Evolutionary conservation across 2,113 vertebrate genomes (phyloP).

Genomic region (Chloropsis cyanopogon): DNA sequence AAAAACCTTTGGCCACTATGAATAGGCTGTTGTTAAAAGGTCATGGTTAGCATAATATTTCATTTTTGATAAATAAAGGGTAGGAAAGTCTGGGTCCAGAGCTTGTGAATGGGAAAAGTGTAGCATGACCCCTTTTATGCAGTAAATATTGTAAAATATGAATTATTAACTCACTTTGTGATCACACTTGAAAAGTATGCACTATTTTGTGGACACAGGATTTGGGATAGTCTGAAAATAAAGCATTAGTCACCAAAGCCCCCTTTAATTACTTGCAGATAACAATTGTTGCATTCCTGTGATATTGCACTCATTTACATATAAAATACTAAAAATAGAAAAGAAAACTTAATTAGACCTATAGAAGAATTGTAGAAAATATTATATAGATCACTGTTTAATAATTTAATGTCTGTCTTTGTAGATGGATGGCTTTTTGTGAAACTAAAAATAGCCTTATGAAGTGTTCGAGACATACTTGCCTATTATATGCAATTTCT

Average conservation of each 20-base stretch:
- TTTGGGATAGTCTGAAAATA: background rate
- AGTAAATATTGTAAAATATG: conserved; percentile 33
- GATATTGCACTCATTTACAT: background rate
- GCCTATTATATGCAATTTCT: background rate
- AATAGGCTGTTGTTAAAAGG: conserved; percentile 52
- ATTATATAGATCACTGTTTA: background rate
- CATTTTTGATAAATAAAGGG: conserved; percentile 56
- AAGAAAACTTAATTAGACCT: background rate
- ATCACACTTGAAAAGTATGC: background rate
- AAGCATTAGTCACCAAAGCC: background rate
- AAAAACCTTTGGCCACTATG: conserved; percentile 37
- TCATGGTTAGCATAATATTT: conserved; percentile 46
- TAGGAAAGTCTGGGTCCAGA: conserved; percentile 22
- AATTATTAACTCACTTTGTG: conserved; percentile 24
- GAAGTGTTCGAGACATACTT: background rate
- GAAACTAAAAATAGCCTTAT: background rate
- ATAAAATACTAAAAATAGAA: background rate
- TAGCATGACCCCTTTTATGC: conserved; percentile 40
- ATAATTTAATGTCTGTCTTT: background rate
- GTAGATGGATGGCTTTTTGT: background rate
- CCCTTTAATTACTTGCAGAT: background rate
- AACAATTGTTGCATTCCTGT: background rate
- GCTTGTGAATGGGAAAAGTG: conserved; percentile 28
- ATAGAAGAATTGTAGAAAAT: background rate
- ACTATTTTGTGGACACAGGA: background rate